phyloP scores from a whole-genome alignment of 2,797 vertebrate genomes.

The Alcedo quadribrachys region DNA sequence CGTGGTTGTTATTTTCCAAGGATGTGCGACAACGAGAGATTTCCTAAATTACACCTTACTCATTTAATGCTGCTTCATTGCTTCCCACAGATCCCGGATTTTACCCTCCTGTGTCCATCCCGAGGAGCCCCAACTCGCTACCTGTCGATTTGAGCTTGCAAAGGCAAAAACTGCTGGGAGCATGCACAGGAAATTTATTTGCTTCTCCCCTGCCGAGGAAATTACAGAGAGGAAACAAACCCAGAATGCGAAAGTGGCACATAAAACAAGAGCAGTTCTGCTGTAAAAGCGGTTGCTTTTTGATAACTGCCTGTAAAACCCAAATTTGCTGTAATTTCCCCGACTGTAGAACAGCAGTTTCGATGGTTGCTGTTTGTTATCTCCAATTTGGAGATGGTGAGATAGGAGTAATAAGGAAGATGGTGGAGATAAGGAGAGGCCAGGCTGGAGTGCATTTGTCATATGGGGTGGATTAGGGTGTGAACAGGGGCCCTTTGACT shows the following conservation, averaged over 20 bases:
- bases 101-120: not conserved
- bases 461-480: not conserved
- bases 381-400: not conserved
- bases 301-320: not conserved
- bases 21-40: not conserved
- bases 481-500: not conserved
- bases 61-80: not conserved
- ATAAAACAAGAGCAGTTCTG: not conserved
- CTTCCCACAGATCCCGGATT: not conserved
- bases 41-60: not conserved
- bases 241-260: constrained; percentile 2
- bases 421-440: not conserved
- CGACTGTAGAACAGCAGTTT: not conserved
- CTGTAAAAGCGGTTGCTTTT: not conserved
- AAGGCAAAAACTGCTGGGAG: not conserved
- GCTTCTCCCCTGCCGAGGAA: constrained; percentile 12
- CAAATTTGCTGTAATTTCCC: not conserved
- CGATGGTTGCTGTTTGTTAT: not conserved
- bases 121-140: not conserved
- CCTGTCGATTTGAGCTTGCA: not conserved
- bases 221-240: constrained; percentile 39
- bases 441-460: not conserved
- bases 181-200: constrained; percentile 26
- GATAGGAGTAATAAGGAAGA: not conserved
- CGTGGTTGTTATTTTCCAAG: not conserved